Conservation (phyloP, 2,888 invertebrate species). For the Endotricha flammealis region DNA sequence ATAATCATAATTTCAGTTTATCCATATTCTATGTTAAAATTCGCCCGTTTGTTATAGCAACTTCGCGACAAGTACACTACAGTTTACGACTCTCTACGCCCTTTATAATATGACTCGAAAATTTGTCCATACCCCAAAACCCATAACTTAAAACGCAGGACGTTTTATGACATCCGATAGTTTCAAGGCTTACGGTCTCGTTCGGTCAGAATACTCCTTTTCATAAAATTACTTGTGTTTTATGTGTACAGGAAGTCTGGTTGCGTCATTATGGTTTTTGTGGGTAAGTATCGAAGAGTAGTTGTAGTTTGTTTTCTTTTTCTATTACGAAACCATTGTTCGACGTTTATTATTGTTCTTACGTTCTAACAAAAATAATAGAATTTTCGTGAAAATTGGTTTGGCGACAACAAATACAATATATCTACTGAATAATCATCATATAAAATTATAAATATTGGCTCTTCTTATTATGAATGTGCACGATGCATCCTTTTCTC, state of each 20-base stretch:
- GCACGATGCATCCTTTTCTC: no score
- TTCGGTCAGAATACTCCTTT: conserved; percentile 23
- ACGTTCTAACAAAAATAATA: no score
- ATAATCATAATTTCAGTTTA: conserved; percentile 1
- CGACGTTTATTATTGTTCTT: no score
- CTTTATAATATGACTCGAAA: conserved; percentile 46
- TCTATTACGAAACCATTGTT: no score
- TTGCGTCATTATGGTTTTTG: conserved; percentile 18
- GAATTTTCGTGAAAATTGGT: no score
- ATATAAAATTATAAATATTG: no score
- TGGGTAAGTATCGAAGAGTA: no score
- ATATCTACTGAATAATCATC: no score
- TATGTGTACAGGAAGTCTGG: conserved; percentile 24
- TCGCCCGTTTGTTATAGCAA: conserved; percentile 41
- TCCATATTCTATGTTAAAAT: conserved; percentile 7
- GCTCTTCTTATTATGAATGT: no score
- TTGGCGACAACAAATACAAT: no score
- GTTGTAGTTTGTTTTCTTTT: no score
- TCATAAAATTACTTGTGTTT: conserved; percentile 33
- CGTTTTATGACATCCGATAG: conserved; percentile 50
- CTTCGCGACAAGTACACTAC: conserved; percentile 35
- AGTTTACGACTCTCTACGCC: conserved; percentile 51
- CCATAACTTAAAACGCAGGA: conserved; percentile 45
- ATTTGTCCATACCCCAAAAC: conserved; percentile 49
- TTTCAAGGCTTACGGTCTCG: conserved; percentile 24